phyloP scores from a whole-genome alignment of 2,888 invertebrate species.

The Pinctada fucata region DNA sequence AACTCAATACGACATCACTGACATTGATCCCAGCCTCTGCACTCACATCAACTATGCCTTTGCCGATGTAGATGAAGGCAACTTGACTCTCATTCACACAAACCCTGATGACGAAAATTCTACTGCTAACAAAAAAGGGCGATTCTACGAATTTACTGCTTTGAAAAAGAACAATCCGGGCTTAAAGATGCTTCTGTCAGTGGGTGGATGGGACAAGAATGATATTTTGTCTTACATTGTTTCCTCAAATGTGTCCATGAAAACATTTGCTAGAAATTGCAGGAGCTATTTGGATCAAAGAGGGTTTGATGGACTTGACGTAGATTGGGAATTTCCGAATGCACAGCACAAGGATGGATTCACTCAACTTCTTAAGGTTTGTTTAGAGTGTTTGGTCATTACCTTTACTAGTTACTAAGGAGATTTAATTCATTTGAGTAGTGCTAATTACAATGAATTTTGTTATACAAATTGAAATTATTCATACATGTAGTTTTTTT shows the following conservation, averaged over 20 bases:
- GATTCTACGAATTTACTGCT: constrained; percentile 56
- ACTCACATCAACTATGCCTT: constrained; percentile 98
- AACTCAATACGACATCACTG: constrained; percentile 80
- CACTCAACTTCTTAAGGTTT: constrained; percentile 56
- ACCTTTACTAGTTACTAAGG: no score
- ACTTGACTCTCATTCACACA: constrained; percentile 81
- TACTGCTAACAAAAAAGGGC: not conserved
- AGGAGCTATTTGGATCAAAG: constrained; percentile 56
- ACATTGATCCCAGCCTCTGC: constrained; percentile 95
- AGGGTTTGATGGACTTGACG: constrained; percentile 68
- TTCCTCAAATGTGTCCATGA: constrained; percentile 49
- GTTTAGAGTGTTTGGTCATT: no score
- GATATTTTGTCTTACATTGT: constrained; percentile 52
- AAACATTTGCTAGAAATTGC: constrained; percentile 55
- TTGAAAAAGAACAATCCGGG: constrained; percentile 59
- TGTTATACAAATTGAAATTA: no score
- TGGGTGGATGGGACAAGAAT: constrained; percentile 60
- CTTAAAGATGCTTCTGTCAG: constrained; percentile 65
- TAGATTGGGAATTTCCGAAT: constrained; percentile 73
- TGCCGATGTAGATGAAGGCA: constrained; percentile 97
- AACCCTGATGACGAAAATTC: constrained; percentile 38
- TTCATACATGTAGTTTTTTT: no score
- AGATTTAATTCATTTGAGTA: no score
- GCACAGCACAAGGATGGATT: constrained; percentile 46
- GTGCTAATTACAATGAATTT: no score